A percentile compares a stretch with the other conserved stretches of the same genome.
phyloP scores from a whole-genome alignment of 2,888 invertebrate genomes.

The Cataglyphis albicans region DNA sequence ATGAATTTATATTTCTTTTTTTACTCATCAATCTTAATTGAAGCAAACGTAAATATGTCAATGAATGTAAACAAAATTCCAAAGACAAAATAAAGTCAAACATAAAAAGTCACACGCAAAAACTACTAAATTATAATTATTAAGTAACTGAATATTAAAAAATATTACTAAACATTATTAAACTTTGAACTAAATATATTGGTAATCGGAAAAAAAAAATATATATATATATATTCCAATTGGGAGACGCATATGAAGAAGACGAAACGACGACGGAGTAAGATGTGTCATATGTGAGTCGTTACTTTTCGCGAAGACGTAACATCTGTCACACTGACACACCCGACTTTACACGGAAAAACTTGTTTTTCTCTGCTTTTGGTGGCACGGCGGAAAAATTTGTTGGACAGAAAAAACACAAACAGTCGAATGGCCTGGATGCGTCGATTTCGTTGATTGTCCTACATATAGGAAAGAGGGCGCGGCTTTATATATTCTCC shows the following conservation, averaged over 20 bases:
- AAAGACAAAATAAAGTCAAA: not conserved
- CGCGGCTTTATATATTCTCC: not conserved
- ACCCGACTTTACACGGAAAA: not conserved
- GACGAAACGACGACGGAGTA: slow-evolving; percentile 22
- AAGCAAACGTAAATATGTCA: not conserved
- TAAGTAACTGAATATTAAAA: not conserved
- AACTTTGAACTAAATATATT: not conserved
- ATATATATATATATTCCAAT: slow-evolving; percentile 15
- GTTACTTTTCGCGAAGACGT: not conserved
- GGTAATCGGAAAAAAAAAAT: not conserved
- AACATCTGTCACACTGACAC: slow-evolving; percentile 27
- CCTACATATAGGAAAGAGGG: not conserved
- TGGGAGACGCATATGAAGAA: slow-evolving; percentile 14
- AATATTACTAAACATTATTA: too few relatives aligned
- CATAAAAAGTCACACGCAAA: not conserved
- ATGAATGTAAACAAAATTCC: not conserved
- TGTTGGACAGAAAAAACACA: not conserved
- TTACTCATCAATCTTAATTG: too few relatives aligned
- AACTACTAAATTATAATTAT: not conserved
- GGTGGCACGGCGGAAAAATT: slow-evolving; percentile 1
- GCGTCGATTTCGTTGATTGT: slow-evolving; percentile 9
- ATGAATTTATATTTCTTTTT: too few relatives aligned
- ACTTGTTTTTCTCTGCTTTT: slow-evolving; percentile 39
- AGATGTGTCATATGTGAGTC: not conserved
- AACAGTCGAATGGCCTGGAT: not conserved